These are phyloP conservation scores for Gopherus flavomarginatus DNA, from an alignment of 2,113 vertebrate species.

Conservation along the genomic window DNA sequence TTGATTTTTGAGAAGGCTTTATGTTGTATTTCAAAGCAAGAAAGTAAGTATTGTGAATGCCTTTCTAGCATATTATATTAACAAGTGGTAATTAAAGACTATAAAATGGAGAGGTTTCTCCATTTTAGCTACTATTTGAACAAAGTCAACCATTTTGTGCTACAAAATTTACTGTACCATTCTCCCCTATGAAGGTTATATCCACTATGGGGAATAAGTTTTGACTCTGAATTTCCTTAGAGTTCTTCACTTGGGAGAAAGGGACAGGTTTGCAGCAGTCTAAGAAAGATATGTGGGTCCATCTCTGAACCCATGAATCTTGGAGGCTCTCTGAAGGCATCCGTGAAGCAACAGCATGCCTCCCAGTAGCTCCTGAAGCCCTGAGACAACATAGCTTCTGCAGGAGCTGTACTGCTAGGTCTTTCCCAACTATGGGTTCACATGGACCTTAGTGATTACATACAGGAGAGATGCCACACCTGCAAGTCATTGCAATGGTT, in stretches of 20 bases:
- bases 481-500: not conserved
- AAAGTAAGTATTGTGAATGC: not conserved
- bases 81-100: not conserved
- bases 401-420: not conserved
- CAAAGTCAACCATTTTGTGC: not conserved
- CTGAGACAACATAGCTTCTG: rapidly evolving
- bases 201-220: not conserved
- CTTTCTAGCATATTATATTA: constrained; percentile 10
- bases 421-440: not conserved
- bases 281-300: not conserved
- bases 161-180: not conserved
- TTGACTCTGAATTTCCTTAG: not conserved
- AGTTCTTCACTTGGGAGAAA: not conserved
- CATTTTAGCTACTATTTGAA: constrained; percentile 1
- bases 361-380: not conserved
- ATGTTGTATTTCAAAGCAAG: constrained; percentile 15
- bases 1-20: not conserved
- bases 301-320: not conserved
- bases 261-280: not conserved
- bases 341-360: not conserved
- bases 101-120: not conserved
- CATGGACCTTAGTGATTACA: not conserved
- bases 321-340: not conserved
- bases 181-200: not conserved
- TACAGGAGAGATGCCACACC: not conserved